Conservation (phyloP, 1,140 invertebrate genomes). For the Paralvinella palmiformis region DNA sequence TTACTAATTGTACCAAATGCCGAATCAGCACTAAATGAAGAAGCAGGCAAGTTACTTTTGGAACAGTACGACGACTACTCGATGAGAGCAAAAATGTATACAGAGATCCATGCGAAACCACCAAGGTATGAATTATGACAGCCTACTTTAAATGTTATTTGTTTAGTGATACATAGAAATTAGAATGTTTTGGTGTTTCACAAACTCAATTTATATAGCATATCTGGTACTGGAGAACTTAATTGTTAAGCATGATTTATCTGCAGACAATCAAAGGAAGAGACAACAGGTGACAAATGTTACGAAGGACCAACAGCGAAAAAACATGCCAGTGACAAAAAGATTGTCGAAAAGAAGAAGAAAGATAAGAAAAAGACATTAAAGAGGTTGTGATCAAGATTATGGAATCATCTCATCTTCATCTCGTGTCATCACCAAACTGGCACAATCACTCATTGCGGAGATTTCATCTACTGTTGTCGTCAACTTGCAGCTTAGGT, state of each 20-base stretch:
- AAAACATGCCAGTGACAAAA: constrained; percentile 77
- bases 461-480: too few relatives aligned
- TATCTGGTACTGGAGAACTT: background rate
- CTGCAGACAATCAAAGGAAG: constrained; percentile 14
- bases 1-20: constrained; percentile 89
- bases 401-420: too few relatives aligned
- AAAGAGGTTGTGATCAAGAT: constrained; percentile 70
- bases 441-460: too few relatives aligned
- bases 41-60: constrained; percentile 82
- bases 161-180: constrained; percentile 17
- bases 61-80: constrained; percentile 89
- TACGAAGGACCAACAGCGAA: constrained; percentile 67
- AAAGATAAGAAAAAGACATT: constrained; percentile 82
- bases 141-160: background rate
- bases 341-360: constrained; percentile 60
- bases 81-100: constrained; percentile 85
- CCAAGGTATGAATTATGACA: constrained; percentile 31
- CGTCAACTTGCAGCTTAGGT: too few relatives aligned
- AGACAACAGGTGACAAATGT: constrained; percentile 3
- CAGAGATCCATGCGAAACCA: constrained; percentile 78
- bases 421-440: too few relatives aligned
- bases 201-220: background rate
- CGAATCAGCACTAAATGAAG: constrained; percentile 89
- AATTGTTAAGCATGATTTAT: background rate
- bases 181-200: constrained; percentile 1